Evolutionary conservation across 92 coral and sea anemone species (phyloP), one percentile per base, ranked within the genome.

Genomic region (Micromussa lordhowensis): DNA sequence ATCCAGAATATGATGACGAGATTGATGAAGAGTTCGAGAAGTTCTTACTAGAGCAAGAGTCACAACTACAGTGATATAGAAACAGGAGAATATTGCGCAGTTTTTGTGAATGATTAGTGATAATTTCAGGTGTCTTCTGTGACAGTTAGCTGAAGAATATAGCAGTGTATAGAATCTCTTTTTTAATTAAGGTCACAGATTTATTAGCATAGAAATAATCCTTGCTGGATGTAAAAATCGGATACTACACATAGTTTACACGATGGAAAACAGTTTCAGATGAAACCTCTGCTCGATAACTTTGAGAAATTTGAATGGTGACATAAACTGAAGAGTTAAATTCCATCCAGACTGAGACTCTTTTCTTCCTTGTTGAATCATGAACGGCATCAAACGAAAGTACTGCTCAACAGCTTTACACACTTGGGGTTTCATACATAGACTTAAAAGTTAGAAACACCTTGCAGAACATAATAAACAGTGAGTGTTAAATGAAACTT

Each of bases 1-100:
- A 88, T 74, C 82, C 82, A 8, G 91, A 70, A 61, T 82, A 22
- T 74, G 88, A 88, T 30, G 91, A 82, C 7, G 91, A 82, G 32
- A 77, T 75, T 26, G 69, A 29, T 13, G 82, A 58, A 32, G 91
- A 82, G 26, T 82, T 22, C 59, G 83, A 88, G 48, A 86, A 86
- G 77, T 86, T 86, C 35, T 68, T 86, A 77, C 89, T 63, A 59
- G 89, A 86, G 31, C 83, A 77, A 51, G 53, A 22, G 29, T 28
- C 4, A 3, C 54, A 12, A 53, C n/a, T n/a, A n/a, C 44, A 29
- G 16, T 15, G 36, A 28, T 81, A 30, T 53, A 35, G n/a, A 69
- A 68, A 24, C 26, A 13, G 48, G 22, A 44, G 51, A 9, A 24
- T 28, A 49, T n/a, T 21, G 3, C 31, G 24, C 3, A 24, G 44